A percentile compares a stretch with the other conserved stretches of the same genome.
phyloP scores from a whole-genome alignment of 2,888 invertebrate species.

The Polydrusus pterygomalis region DNA sequence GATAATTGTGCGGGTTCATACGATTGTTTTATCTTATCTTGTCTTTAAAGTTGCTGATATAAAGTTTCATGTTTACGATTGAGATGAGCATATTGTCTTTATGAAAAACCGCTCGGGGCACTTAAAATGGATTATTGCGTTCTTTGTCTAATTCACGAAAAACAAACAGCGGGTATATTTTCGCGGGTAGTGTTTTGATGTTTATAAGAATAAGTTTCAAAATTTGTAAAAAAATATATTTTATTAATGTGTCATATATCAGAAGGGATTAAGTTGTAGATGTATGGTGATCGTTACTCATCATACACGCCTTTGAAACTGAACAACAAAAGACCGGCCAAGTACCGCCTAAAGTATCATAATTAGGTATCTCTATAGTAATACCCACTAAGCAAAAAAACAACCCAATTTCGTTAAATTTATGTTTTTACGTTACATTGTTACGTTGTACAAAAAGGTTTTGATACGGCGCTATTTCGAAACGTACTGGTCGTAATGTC shows the following conservation, averaged over 20 bases:
- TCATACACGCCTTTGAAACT: neutral
- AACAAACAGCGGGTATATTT: neutral
- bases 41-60: constrained; percentile 19
- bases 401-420: no score
- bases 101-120: neutral
- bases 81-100: constrained; percentile 6
- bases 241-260: neutral
- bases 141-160: neutral
- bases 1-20: constrained; percentile 15
- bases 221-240: neutral
- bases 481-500: no score
- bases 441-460: no score
- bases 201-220: neutral
- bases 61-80: constrained; percentile 21
- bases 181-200: neutral
- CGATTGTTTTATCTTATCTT: constrained; percentile 46
- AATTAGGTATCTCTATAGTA: no score
- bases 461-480: no score
- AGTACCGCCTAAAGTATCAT: no score
- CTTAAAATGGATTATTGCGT: neutral
- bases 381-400: no score
- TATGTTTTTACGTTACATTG: no score
- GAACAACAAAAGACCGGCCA: no score
- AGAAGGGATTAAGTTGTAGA: neutral
- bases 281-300: neutral